Evolutionary conservation across 2,113 vertebrate genomes (phyloP).

Genomic region (Platysteira castanea): DNA sequence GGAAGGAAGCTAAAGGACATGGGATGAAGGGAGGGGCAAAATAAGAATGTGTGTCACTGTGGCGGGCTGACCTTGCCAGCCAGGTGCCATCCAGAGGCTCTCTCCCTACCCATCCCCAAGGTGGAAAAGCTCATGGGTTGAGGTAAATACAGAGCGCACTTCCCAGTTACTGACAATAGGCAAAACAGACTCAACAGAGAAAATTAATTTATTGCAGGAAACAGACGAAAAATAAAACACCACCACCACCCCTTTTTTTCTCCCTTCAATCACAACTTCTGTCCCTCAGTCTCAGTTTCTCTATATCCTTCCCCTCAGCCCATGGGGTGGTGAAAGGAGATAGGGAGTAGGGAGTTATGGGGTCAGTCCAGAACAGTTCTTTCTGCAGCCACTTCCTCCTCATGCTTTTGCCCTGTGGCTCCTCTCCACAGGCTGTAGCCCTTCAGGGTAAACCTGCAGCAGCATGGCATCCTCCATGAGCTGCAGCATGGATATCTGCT

Average conservation of each 20-base stretch:
- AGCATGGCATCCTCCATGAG: background rate
- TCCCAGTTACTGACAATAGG: background rate
- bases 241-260: background rate
- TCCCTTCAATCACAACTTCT: background rate
- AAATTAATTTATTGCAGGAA: background rate
- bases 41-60: background rate
- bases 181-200: background rate
- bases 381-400: background rate
- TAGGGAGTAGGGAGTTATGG: background rate
- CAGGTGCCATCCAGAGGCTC: background rate
- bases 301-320: rapidly evolving
- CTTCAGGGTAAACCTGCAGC: background rate
- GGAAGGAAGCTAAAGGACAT: background rate
- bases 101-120: background rate
- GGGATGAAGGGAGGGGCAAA: background rate
- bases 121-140: background rate
- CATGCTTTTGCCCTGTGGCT: background rate
- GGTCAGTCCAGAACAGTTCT: background rate
- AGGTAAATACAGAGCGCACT: background rate
- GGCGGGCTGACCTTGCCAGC: background rate
- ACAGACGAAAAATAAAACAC: background rate
- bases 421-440: background rate
- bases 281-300: background rate
- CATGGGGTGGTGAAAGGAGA: background rate
- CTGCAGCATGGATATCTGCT: background rate